Evolutionary conservation across 2,797 vertebrate genomes (phyloP), one percentile per base, ranked within the genome.

Genomic region (Astyanax mexicanus): DNA sequence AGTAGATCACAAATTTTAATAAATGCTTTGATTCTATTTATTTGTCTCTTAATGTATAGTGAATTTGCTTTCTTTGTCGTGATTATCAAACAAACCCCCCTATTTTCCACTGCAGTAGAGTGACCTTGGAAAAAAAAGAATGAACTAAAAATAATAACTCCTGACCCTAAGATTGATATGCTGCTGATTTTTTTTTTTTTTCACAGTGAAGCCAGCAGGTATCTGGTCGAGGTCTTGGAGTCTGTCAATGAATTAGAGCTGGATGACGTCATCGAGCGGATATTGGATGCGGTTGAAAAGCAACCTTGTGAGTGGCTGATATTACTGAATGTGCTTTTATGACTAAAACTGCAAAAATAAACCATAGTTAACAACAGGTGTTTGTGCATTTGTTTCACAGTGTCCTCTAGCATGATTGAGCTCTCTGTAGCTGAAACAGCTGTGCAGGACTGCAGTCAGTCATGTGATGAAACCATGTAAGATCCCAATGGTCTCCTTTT

Each of bases 321-420:
- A 8, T 6, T 13, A 15, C 2, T 17, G n/a, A 23, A 13, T 6
- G 19, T 4, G 47, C 12, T 38, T 19, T 2, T 2, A 60, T 6
- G 2, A 5, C 29, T 5, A 32, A 32, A 32, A n/a, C n/a, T n/a
- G n/a, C 5, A 32, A 2, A 2, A 5, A 60, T 9, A 17, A 0
- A 60, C 32, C 1, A 35, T 5, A 11, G 25, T 25, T 12, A 40
- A 27, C 62, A 32, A 37, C 12, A 25, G 0, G 6, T 64, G 19
- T 60, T 1, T 12, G 47, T 69, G 11, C 11, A 5, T 32, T 81
- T 70, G 74, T 77, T 45, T 71, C 29, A 49, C 85, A 99, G 98
- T 99, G 93, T 91, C 95, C 19, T 96, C 93, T 4, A 97, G 87
- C 69, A 98, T 98, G 96, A 93, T 99, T 1, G 98, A 99, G 83